A percentile compares a stretch with the other conserved stretches of the same genome.
Evolutionary conservation across 1,140 invertebrate genomes (phyloP).

Genomic region (Bombus affinis): DNA sequence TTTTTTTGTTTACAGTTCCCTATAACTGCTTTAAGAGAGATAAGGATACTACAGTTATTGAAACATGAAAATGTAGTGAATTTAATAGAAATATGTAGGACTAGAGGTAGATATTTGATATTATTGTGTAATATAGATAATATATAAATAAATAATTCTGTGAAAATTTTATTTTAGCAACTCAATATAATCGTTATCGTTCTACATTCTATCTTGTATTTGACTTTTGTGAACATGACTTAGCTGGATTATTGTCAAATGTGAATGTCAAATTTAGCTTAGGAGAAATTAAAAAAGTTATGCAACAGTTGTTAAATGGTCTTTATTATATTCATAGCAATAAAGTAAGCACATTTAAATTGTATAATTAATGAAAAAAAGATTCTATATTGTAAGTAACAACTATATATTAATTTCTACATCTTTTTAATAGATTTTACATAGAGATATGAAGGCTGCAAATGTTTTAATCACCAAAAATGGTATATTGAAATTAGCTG

Average conservation of each 20-base stretch:
- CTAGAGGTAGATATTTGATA: conserved; percentile 85
- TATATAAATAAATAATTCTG: background rate
- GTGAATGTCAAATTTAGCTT: conserved; percentile 98
- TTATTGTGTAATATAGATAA: background rate
- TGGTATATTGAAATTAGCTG: conserved; percentile 96
- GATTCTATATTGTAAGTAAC: background rate
- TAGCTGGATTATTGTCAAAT: conserved; percentile 98
- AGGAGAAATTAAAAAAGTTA: conserved; percentile 99
- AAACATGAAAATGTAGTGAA: conserved; percentile 99
- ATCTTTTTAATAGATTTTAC: conserved; percentile 87
- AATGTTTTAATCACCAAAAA: conserved; percentile 99
- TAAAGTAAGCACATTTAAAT: conserved; percentile 85
- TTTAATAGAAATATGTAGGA: conserved; percentile 97
- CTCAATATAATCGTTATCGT: conserved; percentile 92
- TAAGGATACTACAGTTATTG: conserved; percentile 97
- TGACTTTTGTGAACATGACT: conserved; percentile 99
- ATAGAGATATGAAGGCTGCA: conserved; percentile 99
- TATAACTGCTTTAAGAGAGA: conserved; percentile 98
- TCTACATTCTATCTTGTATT: conserved; percentile 99
- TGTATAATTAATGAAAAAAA: background rate
- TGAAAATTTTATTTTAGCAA: conserved; percentile 84
- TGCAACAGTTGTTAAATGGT: conserved; percentile 98
- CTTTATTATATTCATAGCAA: conserved; percentile 98
- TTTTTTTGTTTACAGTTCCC: conserved; percentile 90
- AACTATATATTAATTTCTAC: background rate